These are phyloP conservation scores for Bombus pyrosoma DNA, from an alignment of 1,140 invertebrate genomes.

Conservation along the genomic window DNA sequence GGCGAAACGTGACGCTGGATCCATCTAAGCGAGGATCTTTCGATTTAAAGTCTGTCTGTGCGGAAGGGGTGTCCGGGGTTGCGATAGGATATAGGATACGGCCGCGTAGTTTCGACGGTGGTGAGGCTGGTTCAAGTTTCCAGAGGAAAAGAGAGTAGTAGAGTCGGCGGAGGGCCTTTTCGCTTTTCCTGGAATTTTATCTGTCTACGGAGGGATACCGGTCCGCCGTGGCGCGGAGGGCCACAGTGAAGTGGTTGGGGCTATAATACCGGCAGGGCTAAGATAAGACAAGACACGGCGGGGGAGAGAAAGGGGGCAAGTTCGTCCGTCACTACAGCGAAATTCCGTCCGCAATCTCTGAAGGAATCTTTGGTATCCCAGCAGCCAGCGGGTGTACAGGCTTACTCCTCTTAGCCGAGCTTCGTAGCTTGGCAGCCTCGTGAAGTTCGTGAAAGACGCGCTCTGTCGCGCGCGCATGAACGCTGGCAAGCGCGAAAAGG, in stretches of 20 bases:
- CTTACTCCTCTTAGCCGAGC: constrained; percentile 48
- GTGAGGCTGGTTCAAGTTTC: constrained; percentile 54
- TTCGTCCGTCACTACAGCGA: constrained; percentile 78
- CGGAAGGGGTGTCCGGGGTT: background rate
- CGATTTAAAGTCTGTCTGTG: constrained; percentile 63
- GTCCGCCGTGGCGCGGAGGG: constrained; percentile 39
- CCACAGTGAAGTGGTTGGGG: constrained; percentile 34
- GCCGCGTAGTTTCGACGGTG: constrained; percentile 41
- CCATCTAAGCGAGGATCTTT: constrained; percentile 68
- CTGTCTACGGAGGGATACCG: constrained; percentile 72
- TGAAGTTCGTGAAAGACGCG: constrained; percentile 59
- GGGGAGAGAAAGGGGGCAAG: constrained; percentile 57
- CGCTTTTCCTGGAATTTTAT: constrained; percentile 76
- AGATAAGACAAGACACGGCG: constrained; percentile 70
- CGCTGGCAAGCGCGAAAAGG: constrained; percentile 20
- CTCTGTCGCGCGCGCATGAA: background rate
- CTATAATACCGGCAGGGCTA: constrained; percentile 62
- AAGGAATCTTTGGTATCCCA: constrained; percentile 80
- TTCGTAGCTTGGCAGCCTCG: constrained; percentile 44
- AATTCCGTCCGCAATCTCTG: constrained; percentile 79
- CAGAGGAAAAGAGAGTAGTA: constrained; percentile 58
- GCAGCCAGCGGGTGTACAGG: constrained; percentile 64
- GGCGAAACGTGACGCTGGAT: constrained; percentile 41
- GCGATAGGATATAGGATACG: constrained; percentile 53
- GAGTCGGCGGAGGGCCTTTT: constrained; percentile 68